phyloP scores from a whole-genome alignment of 2,888 invertebrate genomes.

The Drosophila anomelani region DNA sequence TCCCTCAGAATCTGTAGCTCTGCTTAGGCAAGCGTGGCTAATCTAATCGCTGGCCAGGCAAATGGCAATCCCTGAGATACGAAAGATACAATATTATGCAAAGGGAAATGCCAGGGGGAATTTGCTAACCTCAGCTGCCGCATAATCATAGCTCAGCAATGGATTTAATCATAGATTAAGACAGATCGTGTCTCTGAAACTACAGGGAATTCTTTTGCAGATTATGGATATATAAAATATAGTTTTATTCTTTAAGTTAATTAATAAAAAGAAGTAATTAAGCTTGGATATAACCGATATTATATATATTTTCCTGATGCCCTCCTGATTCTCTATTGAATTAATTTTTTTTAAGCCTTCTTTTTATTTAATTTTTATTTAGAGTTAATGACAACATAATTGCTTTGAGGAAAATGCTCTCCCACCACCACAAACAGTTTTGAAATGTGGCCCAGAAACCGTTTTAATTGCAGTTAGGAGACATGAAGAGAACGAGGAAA shows the following conservation, averaged over 20 bases:
- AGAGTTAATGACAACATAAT: conserved; percentile 74
- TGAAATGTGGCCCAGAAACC: conserved; percentile 55
- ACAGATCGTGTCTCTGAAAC: neutral
- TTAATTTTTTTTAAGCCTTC: no score
- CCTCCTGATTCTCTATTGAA: no score
- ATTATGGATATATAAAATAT: neutral
- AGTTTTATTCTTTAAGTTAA: neutral
- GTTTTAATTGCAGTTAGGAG: conserved; percentile 64
- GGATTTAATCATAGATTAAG: conserved; percentile 12
- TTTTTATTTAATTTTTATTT: conserved; percentile 4
- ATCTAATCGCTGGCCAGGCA: conserved; percentile 61
- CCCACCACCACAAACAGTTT: conserved; percentile 23
- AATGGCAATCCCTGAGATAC: conserved; percentile 14
- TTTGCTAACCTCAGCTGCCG: neutral
- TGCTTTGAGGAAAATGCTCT: conserved; percentile 62
- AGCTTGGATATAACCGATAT: no score
- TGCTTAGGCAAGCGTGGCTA: conserved; percentile 73
- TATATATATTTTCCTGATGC: no score
- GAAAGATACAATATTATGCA: conserved; percentile 27
- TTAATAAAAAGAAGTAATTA: neutral
- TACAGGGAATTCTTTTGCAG: neutral
- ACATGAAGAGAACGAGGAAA: neutral
- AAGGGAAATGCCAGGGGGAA: conserved; percentile 8
- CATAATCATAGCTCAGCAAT: conserved; percentile 2
- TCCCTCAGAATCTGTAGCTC: conserved; percentile 37